These are phyloP conservation scores for Agrochola lychnidis DNA, from an alignment of 2,888 invertebrate genomes.

Conservation along the genomic window DNA sequence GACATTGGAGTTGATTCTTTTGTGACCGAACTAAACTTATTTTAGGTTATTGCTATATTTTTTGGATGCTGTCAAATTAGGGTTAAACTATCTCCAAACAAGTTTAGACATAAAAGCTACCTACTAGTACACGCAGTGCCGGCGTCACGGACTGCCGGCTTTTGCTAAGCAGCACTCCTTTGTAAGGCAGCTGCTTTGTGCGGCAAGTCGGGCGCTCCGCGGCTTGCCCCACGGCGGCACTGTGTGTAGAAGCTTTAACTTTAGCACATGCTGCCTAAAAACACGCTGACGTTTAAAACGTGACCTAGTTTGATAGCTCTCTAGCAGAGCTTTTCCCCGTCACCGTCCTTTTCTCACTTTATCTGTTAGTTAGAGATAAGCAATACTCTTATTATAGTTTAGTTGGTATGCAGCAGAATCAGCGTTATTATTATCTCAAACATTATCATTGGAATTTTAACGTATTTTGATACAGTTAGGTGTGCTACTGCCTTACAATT, in stretches of 20 bases:
- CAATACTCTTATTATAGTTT: background rate
- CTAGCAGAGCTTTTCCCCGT: background rate
- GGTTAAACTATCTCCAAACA: background rate
- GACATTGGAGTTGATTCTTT: background rate
- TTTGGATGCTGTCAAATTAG: background rate
- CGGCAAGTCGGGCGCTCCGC: too few species aligned
- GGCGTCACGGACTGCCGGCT: too few species aligned
- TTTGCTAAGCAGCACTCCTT: too few species aligned
- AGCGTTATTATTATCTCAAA: background rate
- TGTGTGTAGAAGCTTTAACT: too few species aligned
- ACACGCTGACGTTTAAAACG: background rate
- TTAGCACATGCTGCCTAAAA: background rate
- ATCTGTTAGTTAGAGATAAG: background rate
- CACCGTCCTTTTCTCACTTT: background rate
- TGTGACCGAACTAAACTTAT: background rate
- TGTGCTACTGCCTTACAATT: slow-evolving; percentile 24
- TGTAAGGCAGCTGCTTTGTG: too few species aligned
- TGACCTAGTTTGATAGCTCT: background rate
- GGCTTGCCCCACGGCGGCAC: too few species aligned
- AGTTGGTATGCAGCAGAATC: background rate
- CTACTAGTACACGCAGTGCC: too few species aligned
- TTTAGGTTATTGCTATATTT: background rate
- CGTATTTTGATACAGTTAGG: slow-evolving; percentile 7
- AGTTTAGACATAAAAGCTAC: background rate
- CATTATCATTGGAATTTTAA: background rate